Conservation (phyloP, 2,797 vertebrate genomes). For the Salarias fasciatus region DNA sequence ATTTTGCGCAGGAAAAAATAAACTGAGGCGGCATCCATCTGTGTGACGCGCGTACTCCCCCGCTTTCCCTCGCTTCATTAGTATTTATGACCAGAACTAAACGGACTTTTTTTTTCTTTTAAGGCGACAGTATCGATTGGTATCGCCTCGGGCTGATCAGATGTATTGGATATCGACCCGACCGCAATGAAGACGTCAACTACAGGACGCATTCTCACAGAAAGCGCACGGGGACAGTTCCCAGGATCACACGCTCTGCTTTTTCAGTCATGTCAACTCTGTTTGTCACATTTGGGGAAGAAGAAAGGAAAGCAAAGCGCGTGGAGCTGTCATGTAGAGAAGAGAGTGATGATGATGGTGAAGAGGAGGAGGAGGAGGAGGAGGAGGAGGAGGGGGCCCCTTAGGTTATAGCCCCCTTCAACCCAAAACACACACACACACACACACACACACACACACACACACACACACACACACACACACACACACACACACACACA, state of each 20-base stretch:
- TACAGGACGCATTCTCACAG: conserved; percentile 57
- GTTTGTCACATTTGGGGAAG: conserved; percentile 27
- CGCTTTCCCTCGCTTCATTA: conserved; percentile 72
- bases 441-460: neutral
- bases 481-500: conserved; percentile 58
- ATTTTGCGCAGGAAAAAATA: no score
- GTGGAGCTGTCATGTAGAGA: conserved; percentile 23
- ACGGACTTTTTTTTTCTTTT: conserved; percentile 59
- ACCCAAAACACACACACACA: neutral
- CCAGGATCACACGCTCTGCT: conserved; percentile 56
- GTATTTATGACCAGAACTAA: conserved; percentile 77
- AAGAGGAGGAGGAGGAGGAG: conserved; percentile 37
- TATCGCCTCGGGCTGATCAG: conserved; percentile 69
- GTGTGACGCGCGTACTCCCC: conserved; percentile 11
- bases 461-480: conserved; percentile 1
- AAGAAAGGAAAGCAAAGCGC: conserved; percentile 48
- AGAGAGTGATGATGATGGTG: conserved; percentile 11
- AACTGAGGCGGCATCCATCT: neutral
- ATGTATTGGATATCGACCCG: conserved; percentile 71
- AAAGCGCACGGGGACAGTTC: conserved; percentile 55
- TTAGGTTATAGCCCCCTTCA: conserved; percentile 46
- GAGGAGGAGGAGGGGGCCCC: conserved; percentile 45
- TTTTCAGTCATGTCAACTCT: conserved; percentile 39
- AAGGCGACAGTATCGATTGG: conserved; percentile 72
- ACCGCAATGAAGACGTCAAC: conserved; percentile 76